Base-by-base conservation (phyloP, 2,888 invertebrate genomes). In the Caenorhabditis sp. region DNA sequence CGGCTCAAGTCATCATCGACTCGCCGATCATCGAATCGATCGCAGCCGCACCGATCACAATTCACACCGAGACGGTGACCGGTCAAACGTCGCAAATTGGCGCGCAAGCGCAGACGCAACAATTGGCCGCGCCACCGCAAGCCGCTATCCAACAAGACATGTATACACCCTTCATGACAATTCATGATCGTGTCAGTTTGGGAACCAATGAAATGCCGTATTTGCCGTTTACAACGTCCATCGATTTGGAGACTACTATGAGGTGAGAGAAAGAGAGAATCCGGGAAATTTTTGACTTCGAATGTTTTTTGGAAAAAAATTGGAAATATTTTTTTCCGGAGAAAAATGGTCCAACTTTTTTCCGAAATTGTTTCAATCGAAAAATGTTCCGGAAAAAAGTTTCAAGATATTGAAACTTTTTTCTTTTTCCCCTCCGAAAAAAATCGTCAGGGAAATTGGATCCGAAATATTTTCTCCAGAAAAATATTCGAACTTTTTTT, bases 181-280 rank as follows among this genome's bases (percentile, higher is more conserved):
- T 14, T 19, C 51, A 51, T 12, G 73, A 74, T 51, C 59, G 57
- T n/a, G 58, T 58, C 3, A 62, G 66, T 12, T 91, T 97, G 66
- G 97, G 96, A 58, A 92, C 93, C 89, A 91, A 91, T 4, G 91
- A 91, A 78, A 90, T 82, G 4, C 83, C 84, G 5, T 24, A 50
- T 67, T 62, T 83, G 17, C 66, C 62, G 36, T 69, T 81, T 57
- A 71, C 70, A 1, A 66, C 68, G 37, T 51, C 69, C 17, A 75
- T 26, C 8, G 17, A 17, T 26, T 26, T 55, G 24, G 55, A 55
- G 17, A 26, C 3, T 1, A 26, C 26, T 5, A 23, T 55, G 55
- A 55, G 55, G 55, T 55, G 6, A 19, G 19, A 2, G 12, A 53
- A 53, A 31, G 10, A n/a, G n/a, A n/a, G n/a, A n/a, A n/a, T n/a